phyloP scores from a whole-genome alignment of 2,888 invertebrate species.

The Suillia variegata region DNA sequence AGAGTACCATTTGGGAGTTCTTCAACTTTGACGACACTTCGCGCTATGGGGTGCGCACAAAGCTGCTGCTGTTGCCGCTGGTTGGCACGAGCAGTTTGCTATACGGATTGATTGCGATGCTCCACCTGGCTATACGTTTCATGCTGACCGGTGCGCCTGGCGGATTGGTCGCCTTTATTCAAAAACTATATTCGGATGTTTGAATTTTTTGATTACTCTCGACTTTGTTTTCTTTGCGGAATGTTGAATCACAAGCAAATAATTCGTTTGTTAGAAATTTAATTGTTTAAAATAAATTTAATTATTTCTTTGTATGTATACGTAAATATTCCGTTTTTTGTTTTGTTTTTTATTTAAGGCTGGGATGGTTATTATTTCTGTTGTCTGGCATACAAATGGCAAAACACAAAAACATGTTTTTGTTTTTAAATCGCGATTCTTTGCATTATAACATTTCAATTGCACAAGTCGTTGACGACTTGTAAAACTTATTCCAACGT shows the following conservation, averaged over 20 bases:
- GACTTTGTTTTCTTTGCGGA: background rate
- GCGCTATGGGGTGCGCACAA: slow-evolving; percentile 35
- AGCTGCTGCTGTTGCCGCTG: slow-evolving; percentile 43
- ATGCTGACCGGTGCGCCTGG: slow-evolving; percentile 27
- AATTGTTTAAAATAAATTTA: background rate
- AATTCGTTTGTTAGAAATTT: background rate
- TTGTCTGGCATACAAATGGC: no score
- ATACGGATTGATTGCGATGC: slow-evolving; percentile 35
- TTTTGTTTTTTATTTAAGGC: no score
- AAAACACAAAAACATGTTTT: no score
- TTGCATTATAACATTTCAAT: no score
- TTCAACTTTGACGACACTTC: slow-evolving; percentile 41
- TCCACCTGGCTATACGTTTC: slow-evolving; percentile 29
- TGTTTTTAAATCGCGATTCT: no score
- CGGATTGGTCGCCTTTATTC: slow-evolving; percentile 25
- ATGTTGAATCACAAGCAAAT: background rate
- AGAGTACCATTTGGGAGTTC: slow-evolving; percentile 40
- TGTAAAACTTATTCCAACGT: no score
- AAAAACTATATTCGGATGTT: slow-evolving; percentile 23
- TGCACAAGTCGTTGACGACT: no score
- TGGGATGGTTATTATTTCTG: no score
- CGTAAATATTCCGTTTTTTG: background rate
- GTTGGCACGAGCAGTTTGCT: slow-evolving; percentile 35
- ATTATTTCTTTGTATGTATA: background rate
- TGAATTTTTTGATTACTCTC: background rate